Percentiles rank a stretch among this genome's conserved stretches.
These are phyloP conservation scores for Rana temporaria DNA, from an alignment of 2,113 vertebrate species.

Conservation along the genomic window DNA sequence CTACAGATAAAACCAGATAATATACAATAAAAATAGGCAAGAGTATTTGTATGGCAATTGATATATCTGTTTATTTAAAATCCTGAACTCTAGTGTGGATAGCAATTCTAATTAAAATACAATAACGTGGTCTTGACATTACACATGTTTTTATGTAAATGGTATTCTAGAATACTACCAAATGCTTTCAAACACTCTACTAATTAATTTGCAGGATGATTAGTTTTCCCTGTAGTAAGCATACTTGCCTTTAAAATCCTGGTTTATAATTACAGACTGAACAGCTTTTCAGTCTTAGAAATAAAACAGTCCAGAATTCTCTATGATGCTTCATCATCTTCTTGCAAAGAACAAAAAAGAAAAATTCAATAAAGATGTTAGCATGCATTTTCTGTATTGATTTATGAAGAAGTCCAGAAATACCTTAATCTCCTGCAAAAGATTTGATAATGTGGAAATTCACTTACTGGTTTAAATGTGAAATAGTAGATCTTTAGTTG, in stretches of 20 bases:
- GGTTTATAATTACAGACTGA: slow-evolving; percentile 13
- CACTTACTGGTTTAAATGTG: slow-evolving; percentile 29
- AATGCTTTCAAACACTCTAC: neutral
- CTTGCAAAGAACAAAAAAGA: slow-evolving; percentile 40
- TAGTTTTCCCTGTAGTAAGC: neutral
- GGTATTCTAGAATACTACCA: neutral
- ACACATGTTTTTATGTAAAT: neutral
- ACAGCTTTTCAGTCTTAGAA: slow-evolving; percentile 9
- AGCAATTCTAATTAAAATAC: neutral
- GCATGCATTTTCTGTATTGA: slow-evolving; percentile 54
- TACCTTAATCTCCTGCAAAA: slow-evolving; percentile 52
- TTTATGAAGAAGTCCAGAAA: slow-evolving; percentile 52
- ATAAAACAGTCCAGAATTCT: slow-evolving; percentile 35
- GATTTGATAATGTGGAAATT: slow-evolving; percentile 50
- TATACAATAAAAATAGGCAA: neutral
- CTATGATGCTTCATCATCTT: slow-evolving; percentile 28
- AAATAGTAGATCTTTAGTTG: slow-evolving; percentile 52
- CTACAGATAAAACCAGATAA: neutral
- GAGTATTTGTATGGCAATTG: neutral
- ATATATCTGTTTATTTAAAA: neutral
- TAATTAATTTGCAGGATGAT: slow-evolving; percentile 21
- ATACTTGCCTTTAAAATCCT: neutral
- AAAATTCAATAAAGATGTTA: slow-evolving; percentile 54
- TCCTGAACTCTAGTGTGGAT: neutral
- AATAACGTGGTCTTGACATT: neutral